Percentiles rank a stretch among this genome's conserved stretches.
phyloP scores from a whole-genome alignment of 2,113 vertebrate species.

The Grus americana region DNA sequence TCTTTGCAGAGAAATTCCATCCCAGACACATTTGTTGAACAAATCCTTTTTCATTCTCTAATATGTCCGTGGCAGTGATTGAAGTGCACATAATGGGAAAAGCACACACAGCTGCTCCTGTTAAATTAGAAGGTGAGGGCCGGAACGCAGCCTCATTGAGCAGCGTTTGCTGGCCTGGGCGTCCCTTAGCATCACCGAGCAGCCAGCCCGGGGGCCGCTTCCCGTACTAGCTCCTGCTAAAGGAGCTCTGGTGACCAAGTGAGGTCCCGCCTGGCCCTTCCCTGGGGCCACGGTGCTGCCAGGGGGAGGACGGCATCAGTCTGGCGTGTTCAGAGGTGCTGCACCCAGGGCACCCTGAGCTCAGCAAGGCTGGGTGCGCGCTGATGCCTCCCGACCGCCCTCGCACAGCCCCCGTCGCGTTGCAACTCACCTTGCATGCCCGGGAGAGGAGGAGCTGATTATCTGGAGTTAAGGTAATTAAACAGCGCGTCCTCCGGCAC shows the following conservation, averaged over 20 bases:
- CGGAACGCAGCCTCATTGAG: not conserved
- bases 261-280: not conserved
- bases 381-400: accelerated
- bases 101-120: not conserved
- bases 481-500: not conserved
- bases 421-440: accelerated
- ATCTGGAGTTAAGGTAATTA: not conserved
- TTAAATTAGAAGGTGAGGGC: not conserved
- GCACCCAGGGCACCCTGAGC: not conserved
- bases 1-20: not conserved
- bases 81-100: not conserved
- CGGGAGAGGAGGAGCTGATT: not conserved
- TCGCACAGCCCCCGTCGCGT: accelerated
- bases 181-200: accelerated
- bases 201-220: not conserved
- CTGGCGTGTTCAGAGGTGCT: accelerated
- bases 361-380: not conserved
- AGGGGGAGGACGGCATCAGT: not conserved
- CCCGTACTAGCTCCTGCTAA: not conserved
- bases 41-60: not conserved
- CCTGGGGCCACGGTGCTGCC: not conserved
- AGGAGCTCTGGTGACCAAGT: not conserved
- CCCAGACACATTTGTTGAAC: not conserved
- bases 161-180: not conserved
- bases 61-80: not conserved